Conservation (phyloP, 2,797 vertebrate species). For the Hydrophis major region DNA sequence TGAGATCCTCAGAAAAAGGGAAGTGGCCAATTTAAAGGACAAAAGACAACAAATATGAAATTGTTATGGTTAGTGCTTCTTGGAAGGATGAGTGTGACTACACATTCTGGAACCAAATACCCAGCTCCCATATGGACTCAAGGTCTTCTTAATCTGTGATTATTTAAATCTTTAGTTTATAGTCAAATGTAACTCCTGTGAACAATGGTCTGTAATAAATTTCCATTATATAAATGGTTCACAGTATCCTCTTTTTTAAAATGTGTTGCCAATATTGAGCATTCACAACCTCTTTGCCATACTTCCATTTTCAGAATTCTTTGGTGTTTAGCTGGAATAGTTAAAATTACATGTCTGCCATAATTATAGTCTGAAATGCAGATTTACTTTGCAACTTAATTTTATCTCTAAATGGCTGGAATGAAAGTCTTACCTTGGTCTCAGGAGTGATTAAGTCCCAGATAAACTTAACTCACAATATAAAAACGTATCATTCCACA, state of each 20-base stretch:
- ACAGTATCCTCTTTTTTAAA: not conserved
- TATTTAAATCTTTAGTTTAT: not conserved
- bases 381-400: not conserved
- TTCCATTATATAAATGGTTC: not conserved
- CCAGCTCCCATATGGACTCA: not conserved
- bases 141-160: not conserved
- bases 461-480: not conserved
- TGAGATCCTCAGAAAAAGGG: not conserved
- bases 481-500: conserved; percentile 18
- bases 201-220: not conserved
- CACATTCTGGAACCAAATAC: not conserved
- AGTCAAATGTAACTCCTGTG: not conserved
- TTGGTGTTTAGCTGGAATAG: not conserved
- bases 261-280: not conserved
- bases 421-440: not conserved
- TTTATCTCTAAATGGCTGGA: not conserved
- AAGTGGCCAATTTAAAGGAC: not conserved
- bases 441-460: not conserved
- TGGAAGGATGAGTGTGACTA: not conserved
- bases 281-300: not conserved
- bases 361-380: not conserved
- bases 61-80: not conserved
- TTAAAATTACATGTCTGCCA: not conserved
- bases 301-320: not conserved
- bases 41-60: not conserved